Evolutionary conservation across 2,113 vertebrate species (phyloP).

Genomic region (Xiphophorus maculatus): DNA sequence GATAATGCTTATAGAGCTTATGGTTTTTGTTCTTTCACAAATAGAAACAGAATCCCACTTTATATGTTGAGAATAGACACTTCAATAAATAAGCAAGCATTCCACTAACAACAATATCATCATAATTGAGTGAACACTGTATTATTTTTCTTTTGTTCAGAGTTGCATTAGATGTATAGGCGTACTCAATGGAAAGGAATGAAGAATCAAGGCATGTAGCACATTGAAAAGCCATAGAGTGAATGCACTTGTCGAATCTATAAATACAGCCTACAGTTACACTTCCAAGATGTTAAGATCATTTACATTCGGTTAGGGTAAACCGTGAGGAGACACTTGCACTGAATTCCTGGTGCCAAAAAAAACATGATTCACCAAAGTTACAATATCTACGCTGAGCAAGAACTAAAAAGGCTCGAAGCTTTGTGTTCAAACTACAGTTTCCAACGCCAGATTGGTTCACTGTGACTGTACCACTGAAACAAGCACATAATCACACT

Average conservation of each 20-base stretch:
- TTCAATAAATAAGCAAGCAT: constrained; percentile 84
- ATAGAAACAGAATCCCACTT: constrained; percentile 73
- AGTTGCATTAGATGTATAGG: constrained; percentile 64
- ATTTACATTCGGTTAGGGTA: constrained; percentile 73
- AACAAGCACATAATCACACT: constrained; percentile 58
- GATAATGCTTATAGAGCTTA: constrained; percentile 72
- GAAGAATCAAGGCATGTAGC: constrained; percentile 69
- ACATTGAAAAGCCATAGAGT: constrained; percentile 60
- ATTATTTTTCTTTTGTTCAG: constrained; percentile 45
- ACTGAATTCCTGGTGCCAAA: constrained; percentile 40
- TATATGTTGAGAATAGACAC: constrained; percentile 72
- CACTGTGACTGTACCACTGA: constrained; percentile 47
- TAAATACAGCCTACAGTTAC: constrained; percentile 65
- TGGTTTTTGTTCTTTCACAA: constrained; percentile 67
- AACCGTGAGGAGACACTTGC: constrained; percentile 57
- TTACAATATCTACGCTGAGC: constrained; percentile 51
- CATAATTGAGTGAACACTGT: constrained; percentile 71
- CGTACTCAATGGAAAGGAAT: constrained; percentile 63
- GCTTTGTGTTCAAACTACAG: constrained; percentile 43
- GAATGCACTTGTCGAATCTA: constrained; percentile 65
- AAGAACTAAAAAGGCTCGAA: constrained; percentile 50
- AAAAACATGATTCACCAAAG: constrained; percentile 50
- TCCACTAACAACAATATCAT: constrained; percentile 79
- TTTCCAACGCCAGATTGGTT: constrained; percentile 32
- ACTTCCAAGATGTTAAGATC: constrained; percentile 63